Conservation (phyloP, 1,140 invertebrate species). For the Gonatopus flavifemur region DNA sequence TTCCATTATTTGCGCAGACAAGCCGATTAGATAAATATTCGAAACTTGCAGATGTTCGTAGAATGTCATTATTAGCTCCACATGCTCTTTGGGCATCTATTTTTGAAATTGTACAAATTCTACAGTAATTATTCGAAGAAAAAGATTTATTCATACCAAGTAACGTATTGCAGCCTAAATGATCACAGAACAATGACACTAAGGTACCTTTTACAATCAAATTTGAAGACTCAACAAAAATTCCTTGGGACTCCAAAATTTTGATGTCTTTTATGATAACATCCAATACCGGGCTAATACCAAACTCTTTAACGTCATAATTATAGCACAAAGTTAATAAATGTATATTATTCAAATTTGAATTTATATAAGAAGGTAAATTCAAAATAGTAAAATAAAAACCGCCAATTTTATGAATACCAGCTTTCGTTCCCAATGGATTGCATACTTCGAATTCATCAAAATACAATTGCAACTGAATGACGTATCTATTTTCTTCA, state of each 20-base stretch:
- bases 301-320: slow-evolving; percentile 17
- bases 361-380: slow-evolving; percentile 21
- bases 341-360: slow-evolving; percentile 23
- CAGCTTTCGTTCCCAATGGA: slow-evolving; percentile 16
- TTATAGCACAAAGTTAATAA: slow-evolving; percentile 23
- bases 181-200: slow-evolving; percentile 18
- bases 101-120: slow-evolving; percentile 21
- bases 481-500: slow-evolving; percentile 3
- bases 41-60: slow-evolving; percentile 7
- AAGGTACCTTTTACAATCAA: slow-evolving; percentile 16
- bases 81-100: slow-evolving; percentile 8
- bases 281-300: slow-evolving; percentile 20
- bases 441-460: slow-evolving; percentile 21
- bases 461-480: slow-evolving; percentile 19
- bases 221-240: slow-evolving; percentile 7
- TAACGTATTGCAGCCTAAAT: slow-evolving; percentile 19
- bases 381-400: slow-evolving; percentile 26
- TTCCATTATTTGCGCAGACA: no score
- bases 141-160: slow-evolving; percentile 20
- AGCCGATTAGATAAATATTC: background rate
- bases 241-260: slow-evolving; percentile 17
- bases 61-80: slow-evolving; percentile 7
- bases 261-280: slow-evolving; percentile 23
- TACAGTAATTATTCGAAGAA: slow-evolving; percentile 17
- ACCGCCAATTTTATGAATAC: slow-evolving; percentile 18